Percentiles rank a stretch among this genome's conserved stretches.
These are phyloP conservation scores for Seriola quinqueradiata DNA, from an alignment of 2,113 vertebrate genomes.

Conservation along the genomic window DNA sequence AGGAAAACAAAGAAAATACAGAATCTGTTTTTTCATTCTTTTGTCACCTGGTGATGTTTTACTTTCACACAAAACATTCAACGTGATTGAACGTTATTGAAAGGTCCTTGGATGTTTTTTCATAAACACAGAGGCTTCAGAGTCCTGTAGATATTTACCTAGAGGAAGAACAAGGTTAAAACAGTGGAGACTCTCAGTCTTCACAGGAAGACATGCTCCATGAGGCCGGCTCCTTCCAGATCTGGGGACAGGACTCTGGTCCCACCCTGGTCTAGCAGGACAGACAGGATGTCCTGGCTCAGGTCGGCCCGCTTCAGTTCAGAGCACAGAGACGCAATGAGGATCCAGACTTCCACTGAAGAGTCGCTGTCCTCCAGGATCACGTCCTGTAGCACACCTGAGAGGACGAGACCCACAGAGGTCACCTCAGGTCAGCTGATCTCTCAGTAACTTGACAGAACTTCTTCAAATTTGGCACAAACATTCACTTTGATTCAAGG, in stretches of 20 bases:
- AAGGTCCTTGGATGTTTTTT: too few species aligned
- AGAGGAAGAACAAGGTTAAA: neutral
- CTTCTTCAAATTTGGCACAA: too few species aligned
- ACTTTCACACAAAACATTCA: too few species aligned
- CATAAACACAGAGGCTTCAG: too few species aligned
- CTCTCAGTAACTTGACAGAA: too few species aligned
- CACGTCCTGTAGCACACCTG: conserved; percentile 46
- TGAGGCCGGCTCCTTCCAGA: conserved; percentile 51
- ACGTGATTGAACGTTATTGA: too few species aligned
- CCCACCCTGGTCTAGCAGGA: conserved; percentile 57
- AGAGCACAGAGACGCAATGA: conserved; percentile 45
- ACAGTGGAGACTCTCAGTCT: neutral
- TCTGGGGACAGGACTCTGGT: conserved; percentile 44
- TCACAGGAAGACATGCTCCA: conserved; percentile 68
- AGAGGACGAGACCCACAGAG: conserved; percentile 5
- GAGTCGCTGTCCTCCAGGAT: conserved; percentile 55
- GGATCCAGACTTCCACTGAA: conserved; percentile 46
- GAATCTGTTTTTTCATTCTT: too few species aligned
- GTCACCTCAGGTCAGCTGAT: neutral
- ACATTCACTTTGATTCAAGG: too few species aligned
- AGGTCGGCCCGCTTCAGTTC: conserved; percentile 41
- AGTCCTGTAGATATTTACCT: too few species aligned
- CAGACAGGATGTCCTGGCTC: conserved; percentile 17
- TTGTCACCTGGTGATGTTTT: too few species aligned
- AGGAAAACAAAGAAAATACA: too few species aligned